phyloP scores from a whole-genome alignment of 2,888 invertebrate genomes.

The Tortricodes alternella region DNA sequence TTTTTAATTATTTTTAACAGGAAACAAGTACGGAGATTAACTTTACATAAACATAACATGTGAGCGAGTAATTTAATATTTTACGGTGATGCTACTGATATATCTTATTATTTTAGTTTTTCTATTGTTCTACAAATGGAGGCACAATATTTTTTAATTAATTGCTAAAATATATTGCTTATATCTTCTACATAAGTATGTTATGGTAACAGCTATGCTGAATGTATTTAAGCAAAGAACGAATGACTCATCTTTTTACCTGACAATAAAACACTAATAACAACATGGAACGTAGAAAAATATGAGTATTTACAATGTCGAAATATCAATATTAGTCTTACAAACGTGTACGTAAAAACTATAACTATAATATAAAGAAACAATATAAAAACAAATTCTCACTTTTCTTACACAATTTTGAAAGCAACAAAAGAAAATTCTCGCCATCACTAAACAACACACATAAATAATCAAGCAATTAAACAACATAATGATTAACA shows the following conservation, averaged over 20 bases:
- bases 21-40: slow-evolving; percentile 38
- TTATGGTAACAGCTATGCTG: neutral
- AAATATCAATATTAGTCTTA: slow-evolving; percentile 16
- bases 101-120: neutral
- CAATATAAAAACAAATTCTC: neutral
- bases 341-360: slow-evolving; percentile 20
- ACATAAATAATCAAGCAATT: slow-evolving; percentile 15
- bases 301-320: slow-evolving; percentile 28
- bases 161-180: slow-evolving; percentile 18
- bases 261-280: slow-evolving; percentile 13
- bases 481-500: slow-evolving; percentile 16
- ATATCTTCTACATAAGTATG: slow-evolving; percentile 1
- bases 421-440: slow-evolving; percentile 13
- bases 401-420: neutral
- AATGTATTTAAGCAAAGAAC: neutral
- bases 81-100: neutral
- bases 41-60: slow-evolving; percentile 47
- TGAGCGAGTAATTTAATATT: slow-evolving; percentile 5
- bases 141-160: neutral
- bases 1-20: slow-evolving; percentile 48
- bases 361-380: slow-evolving; percentile 16
- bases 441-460: neutral
- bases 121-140: neutral
- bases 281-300: slow-evolving; percentile 25
- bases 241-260: slow-evolving; percentile 1